These are phyloP conservation scores for Dromococcyx pavoninus DNA, from an alignment of 2,797 vertebrate species.

Conservation along the genomic window DNA sequence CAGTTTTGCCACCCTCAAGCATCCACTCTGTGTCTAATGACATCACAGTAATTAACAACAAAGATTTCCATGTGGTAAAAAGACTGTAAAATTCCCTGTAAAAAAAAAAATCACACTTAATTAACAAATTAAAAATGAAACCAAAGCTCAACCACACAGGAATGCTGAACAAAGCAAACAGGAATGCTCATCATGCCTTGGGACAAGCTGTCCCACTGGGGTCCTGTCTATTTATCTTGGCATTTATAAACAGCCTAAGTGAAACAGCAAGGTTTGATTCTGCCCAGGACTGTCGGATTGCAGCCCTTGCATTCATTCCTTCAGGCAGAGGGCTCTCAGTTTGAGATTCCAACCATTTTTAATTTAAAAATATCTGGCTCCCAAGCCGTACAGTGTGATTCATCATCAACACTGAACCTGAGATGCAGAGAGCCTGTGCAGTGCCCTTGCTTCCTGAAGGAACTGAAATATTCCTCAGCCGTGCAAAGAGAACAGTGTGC, in stretches of 20 bases:
- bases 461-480: accelerated
- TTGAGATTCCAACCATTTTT: neutral
- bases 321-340: neutral
- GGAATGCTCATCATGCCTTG: neutral
- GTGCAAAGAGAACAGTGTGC: accelerated
- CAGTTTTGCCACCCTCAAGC: neutral
- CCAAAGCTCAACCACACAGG: neutral
- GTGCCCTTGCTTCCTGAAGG: neutral
- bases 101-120: neutral
- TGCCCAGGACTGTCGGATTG: neutral
- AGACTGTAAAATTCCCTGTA: neutral
- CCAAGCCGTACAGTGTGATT: neutral
- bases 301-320: neutral
- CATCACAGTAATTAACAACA: neutral
- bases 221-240: neutral
- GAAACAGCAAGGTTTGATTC: neutral
- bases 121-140: neutral
- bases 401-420: accelerated
- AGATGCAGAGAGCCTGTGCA: neutral
- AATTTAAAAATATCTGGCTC: neutral
- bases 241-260: neutral
- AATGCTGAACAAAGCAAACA: neutral
- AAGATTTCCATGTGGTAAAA: neutral
- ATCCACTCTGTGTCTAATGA: neutral
- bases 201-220: neutral